These are phyloP conservation scores for Lasioglossum villosulum DNA, from an alignment of 2,888 invertebrate species.

Conservation along the genomic window DNA sequence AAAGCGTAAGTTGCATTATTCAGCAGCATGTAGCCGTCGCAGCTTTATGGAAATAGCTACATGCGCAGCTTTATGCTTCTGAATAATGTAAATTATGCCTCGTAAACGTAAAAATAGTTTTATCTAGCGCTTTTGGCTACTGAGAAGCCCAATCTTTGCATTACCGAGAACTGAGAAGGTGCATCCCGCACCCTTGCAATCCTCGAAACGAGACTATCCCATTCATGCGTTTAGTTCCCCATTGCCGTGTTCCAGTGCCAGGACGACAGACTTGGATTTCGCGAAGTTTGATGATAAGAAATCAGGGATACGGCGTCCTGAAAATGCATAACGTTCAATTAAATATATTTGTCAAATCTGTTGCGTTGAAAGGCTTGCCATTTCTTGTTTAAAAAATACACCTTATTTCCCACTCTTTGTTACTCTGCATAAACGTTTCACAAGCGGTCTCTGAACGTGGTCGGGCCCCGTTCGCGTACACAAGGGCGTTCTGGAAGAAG, in stretches of 20 bases:
- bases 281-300: neutral
- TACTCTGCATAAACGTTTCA: constrained; percentile 48
- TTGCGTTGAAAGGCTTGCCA: neutral
- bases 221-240: neutral
- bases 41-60: too few species aligned
- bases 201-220: too few species aligned
- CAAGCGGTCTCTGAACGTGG: constrained; percentile 32
- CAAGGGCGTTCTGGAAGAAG: constrained; percentile 35
- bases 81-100: too few species aligned
- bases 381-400: neutral
- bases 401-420: constrained; percentile 20
- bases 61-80: too few species aligned
- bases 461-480: constrained; percentile 33
- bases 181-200: too few species aligned
- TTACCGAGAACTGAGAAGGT: too few species aligned
- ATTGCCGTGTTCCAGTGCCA: neutral
- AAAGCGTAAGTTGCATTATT: too few species aligned
- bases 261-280: neutral
- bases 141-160: too few species aligned
- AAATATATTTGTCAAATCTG: neutral
- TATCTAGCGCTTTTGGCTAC: too few species aligned
- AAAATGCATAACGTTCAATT: neutral
- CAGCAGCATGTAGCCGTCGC: too few species aligned
- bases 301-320: neutral
- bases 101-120: too few species aligned